Conservation (phyloP, 2,888 invertebrate species). For the Eristalinus aeneus region DNA sequence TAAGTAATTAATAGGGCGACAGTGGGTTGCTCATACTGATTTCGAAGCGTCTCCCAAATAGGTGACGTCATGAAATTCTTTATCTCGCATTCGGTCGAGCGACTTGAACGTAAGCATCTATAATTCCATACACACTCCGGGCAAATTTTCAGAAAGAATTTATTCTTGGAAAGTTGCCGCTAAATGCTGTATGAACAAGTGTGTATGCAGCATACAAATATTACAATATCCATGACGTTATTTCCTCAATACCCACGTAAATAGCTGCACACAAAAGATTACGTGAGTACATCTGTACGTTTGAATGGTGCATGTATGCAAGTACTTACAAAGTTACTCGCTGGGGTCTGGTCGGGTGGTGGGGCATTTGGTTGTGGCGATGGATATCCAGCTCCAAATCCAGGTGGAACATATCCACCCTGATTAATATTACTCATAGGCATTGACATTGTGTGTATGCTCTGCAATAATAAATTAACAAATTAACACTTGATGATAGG, state of each 20-base stretch:
- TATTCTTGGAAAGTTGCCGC: slow-evolving; percentile 20
- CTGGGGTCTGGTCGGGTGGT: slow-evolving; percentile 27
- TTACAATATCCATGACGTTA: neutral
- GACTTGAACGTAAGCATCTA: neutral
- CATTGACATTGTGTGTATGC: slow-evolving; percentile 64
- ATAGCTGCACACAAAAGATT: neutral
- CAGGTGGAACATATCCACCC: slow-evolving; percentile 78
- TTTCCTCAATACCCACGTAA: neutral
- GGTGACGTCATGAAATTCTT: neutral
- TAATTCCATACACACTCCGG: neutral
- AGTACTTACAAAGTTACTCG: slow-evolving; percentile 55
- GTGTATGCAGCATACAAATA: slow-evolving; percentile 6
- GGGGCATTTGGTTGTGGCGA: slow-evolving; percentile 73
- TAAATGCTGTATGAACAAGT: neutral
- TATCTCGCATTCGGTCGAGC: neutral
- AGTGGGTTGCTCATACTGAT: neutral
- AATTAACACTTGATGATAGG: neutral
- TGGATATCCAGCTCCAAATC: slow-evolving; percentile 75
- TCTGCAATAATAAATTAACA: neutral
- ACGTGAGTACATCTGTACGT: neutral
- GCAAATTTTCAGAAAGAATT: neutral
- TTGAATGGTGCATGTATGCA: neutral
- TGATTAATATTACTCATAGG: slow-evolving; percentile 77
- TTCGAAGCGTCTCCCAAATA: neutral
- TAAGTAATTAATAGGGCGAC: neutral